These are phyloP conservation scores for Oxyruncus cristatus DNA, from an alignment of 2,113 vertebrate species.

Conservation along the genomic window DNA sequence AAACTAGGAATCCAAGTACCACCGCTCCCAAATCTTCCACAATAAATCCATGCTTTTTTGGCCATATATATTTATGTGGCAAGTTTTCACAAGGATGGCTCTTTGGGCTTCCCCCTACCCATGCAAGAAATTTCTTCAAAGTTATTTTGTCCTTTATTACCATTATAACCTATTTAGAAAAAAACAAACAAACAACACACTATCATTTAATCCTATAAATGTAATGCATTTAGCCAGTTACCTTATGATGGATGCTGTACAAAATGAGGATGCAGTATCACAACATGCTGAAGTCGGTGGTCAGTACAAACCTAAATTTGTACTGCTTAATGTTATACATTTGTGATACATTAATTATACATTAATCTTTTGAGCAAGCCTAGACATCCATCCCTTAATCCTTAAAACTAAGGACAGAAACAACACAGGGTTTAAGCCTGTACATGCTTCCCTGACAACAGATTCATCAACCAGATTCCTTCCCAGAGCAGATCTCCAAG, in stretches of 20 bases:
- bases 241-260: background rate
- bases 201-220: background rate
- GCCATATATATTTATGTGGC: background rate
- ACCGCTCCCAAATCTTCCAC: background rate
- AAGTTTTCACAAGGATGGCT: background rate
- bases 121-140: background rate
- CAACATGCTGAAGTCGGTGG: background rate
- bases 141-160: background rate
- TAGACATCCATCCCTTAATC: background rate
- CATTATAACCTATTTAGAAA: fast-evolving
- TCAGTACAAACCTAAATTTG: background rate
- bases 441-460: background rate
- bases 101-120: background rate
- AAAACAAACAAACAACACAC: background rate
- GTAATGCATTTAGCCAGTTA: background rate
- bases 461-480: background rate
- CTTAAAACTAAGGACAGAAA: background rate
- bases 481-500: background rate
- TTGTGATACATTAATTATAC: background rate
- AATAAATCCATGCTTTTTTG: background rate
- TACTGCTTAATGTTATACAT: background rate
- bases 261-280: background rate
- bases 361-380: background rate
- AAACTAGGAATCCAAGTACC: background rate
- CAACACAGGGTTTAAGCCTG: background rate